Evolutionary conservation across 2,888 invertebrate genomes (phyloP), one percentile per base, ranked within the genome.

Genomic region (Caenorhabditis sinica): DNA sequence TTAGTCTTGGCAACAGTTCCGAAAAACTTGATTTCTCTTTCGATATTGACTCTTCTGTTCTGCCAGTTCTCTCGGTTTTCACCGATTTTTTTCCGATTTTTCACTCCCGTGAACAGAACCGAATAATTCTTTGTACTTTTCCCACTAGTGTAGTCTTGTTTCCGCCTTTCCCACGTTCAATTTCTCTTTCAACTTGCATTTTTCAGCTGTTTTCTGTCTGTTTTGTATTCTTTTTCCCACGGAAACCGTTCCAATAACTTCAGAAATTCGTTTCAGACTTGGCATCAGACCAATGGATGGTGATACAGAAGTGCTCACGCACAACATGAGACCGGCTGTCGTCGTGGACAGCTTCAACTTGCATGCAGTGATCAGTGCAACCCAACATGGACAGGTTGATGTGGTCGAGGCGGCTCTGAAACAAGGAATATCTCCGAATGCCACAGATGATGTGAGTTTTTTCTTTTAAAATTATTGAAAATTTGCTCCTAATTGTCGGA

Each of bases 351-450:
- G 49, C 49, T 80, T 72, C 51, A 72, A 71, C 36, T 30, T 82
- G 45, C 71, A 83, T 28, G 43, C 51, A 17, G 77, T 82, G 43
- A 82, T 89, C 33, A 83, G 71, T 20, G 87, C 89, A n/a, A 83
- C 86, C 69, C 89, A 89, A 63, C 86, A 82, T 40, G 89, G 89
- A 68, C 61, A 82, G 23, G 23, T 53, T 4, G 84, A 82, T 9
- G 60, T 74, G 6, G 72, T 89, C 9, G 87, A 86, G 33, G 58
- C 53, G 4, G 79, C 76, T 1, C 30, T 87, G 58, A 69, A 72
- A 20, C 68, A 83, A n/a, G 87, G 87, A 66, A 58, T 86, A 40
- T 69, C 68, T 2, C 51, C 82, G 8, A 77, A 82, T 79, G 23
- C 82, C 0, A 75, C 74, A 23, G 85, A 85, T 79, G 82, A 82